These are phyloP conservation scores for Premnoplex brunnescens DNA, from an alignment of 2,797 vertebrate species.

Conservation along the genomic window DNA sequence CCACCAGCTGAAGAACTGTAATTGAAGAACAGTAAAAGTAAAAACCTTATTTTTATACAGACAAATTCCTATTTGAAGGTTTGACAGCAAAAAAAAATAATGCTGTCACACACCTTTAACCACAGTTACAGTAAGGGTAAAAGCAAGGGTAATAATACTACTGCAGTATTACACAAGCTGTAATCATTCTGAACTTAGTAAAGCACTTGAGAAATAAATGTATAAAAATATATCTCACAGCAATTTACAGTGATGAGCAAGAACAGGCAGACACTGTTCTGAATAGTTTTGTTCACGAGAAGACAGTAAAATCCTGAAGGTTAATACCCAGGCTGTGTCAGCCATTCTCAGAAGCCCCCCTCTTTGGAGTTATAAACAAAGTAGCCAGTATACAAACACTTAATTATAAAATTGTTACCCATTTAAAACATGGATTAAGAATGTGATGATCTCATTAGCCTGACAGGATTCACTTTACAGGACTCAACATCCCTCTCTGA, in stretches of 20 bases:
- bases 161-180: neutral
- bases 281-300: neutral
- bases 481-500: neutral
- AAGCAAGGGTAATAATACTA: neutral
- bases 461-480: neutral
- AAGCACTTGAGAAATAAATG: neutral
- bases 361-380: neutral
- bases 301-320: neutral
- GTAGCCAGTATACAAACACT: neutral
- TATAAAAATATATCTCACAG: neutral
- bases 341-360: neutral
- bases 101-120: neutral
- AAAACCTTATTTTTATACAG: neutral
- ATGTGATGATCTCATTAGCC: neutral
- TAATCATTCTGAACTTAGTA: neutral
- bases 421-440: neutral
- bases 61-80: neutral
- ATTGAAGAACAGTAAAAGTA: constrained; percentile 41
- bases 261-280: neutral
- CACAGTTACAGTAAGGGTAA: neutral
- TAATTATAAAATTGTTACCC: neutral
- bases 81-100: neutral
- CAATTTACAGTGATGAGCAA: neutral
- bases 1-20: constrained; percentile 97
- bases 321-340: neutral